phyloP scores from a whole-genome alignment of 2,797 vertebrate genomes.

The Myiotriccus ornatus region DNA sequence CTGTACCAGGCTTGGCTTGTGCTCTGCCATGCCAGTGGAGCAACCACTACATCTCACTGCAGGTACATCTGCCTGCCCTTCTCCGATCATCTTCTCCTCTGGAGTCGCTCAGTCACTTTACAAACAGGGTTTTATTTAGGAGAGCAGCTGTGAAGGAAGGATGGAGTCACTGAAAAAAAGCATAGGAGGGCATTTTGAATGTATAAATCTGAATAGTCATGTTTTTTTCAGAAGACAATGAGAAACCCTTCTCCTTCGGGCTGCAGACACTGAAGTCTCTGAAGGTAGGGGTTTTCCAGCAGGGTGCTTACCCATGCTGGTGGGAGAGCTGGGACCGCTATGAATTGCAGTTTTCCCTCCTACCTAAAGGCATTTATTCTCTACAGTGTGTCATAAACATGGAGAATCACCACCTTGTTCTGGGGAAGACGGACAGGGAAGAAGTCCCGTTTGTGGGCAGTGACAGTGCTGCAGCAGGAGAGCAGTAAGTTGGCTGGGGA shows the following conservation, averaged over 20 bases:
- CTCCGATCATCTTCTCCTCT: neutral
- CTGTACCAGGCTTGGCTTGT: accelerated
- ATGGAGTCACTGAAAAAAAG: neutral
- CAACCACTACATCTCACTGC: neutral
- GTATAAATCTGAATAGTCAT: neutral
- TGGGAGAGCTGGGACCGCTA: neutral
- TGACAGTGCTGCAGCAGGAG: conserved; percentile 42
- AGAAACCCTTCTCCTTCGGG: conserved; percentile 82
- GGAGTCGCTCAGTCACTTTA: neutral
- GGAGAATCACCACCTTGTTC: conserved; percentile 82
- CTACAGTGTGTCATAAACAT: conserved; percentile 86
- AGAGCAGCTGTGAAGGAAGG: neutral
- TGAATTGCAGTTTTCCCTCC: neutral
- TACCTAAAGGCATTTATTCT: conserved; percentile 11
- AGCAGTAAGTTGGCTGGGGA: conserved; percentile 70
- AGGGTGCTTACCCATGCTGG: neutral
- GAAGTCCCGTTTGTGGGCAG: conserved; percentile 78
- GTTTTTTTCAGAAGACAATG: conserved; percentile 78
- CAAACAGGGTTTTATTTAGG: neutral
- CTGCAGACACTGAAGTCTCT: conserved; percentile 84
- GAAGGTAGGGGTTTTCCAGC: conserved; percentile 77
- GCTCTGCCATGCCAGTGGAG: accelerated
- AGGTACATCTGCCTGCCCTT: neutral
- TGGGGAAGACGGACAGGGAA: conserved; percentile 81
- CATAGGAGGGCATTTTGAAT: neutral